A percentile compares a stretch with the other conserved stretches of the same genome.
Conservation (phyloP, 53 echinoderm and acorn worm species). For the Apostichopus leukothele region DNA sequence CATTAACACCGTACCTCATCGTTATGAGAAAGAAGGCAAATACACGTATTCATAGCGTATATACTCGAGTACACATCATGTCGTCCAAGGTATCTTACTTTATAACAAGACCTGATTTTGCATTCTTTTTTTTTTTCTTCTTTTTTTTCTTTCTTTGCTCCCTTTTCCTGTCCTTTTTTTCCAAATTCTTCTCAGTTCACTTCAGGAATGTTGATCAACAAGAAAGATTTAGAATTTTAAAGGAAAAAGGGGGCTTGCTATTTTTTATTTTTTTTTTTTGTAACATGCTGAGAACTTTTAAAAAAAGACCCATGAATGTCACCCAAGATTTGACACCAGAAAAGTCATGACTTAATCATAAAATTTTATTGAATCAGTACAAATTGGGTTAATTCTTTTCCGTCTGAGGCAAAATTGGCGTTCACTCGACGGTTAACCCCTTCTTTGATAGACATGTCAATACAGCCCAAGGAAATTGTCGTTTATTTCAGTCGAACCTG, state of each 20-base stretch:
- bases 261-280: too few species aligned
- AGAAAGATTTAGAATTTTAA: not conserved
- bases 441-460: not conserved
- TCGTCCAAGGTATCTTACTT: too few species aligned
- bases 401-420: not conserved
- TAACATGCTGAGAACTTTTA: conserved; percentile 1
- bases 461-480: not conserved
- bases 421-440: not conserved
- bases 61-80: too few species aligned
- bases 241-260: too few species aligned
- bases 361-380: conserved; percentile 3
- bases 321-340: not conserved
- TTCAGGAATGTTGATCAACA: not conserved
- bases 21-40: too few species aligned
- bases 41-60: too few species aligned
- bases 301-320: conserved; percentile 23
- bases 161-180: too few species aligned
- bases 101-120: too few species aligned
- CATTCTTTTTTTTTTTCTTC: too few species aligned
- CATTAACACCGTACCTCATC: too few species aligned
- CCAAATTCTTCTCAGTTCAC: too few species aligned
- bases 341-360: conserved; percentile 35
- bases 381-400: not conserved
- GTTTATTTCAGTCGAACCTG: not conserved
- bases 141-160: too few species aligned